A percentile compares a stretch with the other conserved stretches of the same genome.
phyloP scores from a whole-genome alignment of 1,140 invertebrate genomes.

The Brachystomella parvula region DNA sequence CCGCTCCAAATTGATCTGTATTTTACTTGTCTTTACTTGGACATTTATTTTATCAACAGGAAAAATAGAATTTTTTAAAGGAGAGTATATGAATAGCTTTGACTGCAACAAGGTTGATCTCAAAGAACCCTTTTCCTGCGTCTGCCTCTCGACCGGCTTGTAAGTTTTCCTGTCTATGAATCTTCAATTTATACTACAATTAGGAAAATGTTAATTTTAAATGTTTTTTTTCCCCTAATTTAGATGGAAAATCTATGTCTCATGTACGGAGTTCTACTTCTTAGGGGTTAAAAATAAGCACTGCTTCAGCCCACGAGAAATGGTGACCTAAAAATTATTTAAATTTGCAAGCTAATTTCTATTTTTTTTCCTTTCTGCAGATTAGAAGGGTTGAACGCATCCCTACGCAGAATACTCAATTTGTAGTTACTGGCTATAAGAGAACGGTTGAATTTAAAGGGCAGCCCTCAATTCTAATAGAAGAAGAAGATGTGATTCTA shows the following conservation, averaged over 20 bases:
- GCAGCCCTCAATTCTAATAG: not conserved
- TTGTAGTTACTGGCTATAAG: not conserved
- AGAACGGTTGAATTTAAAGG: not conserved
- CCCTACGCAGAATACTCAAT: not conserved
- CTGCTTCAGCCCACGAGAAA: constrained; percentile 3
- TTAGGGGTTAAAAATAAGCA: not conserved
- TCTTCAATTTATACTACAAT: too few species aligned
- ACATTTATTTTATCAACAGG: not conserved
- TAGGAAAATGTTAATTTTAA: not conserved
- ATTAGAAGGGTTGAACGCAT: not conserved
- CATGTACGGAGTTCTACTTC: not conserved
- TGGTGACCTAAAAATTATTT: not conserved
- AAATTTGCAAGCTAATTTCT: not conserved
- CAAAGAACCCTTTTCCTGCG: not conserved
- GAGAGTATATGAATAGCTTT: not conserved
- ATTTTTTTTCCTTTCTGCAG: not conserved
- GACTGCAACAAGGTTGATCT: not conserved
- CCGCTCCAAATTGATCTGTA: not conserved
- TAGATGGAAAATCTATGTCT: not conserved
- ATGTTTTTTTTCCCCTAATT: not conserved
- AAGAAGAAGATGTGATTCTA: not conserved
- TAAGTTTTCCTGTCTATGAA: not conserved
- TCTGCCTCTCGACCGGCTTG: not conserved
- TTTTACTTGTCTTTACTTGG: too few species aligned
- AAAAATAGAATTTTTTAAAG: not conserved